Base-by-base conservation (phyloP, 2,113 vertebrate species). In the Eudyptes chrysolophus region DNA sequence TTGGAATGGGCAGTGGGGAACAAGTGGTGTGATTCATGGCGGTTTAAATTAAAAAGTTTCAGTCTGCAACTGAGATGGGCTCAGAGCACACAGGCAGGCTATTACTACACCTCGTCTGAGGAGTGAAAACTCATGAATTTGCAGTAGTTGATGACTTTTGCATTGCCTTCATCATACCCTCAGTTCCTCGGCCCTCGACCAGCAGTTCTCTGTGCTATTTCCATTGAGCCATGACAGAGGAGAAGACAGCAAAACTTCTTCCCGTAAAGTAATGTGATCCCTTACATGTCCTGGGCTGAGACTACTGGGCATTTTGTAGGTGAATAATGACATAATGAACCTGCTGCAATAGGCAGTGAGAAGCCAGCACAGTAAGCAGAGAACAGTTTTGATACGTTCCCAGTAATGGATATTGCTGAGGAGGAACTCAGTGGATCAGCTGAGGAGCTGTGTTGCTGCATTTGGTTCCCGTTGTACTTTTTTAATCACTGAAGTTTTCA, bases 401-500 rank as follows among this genome's bases (percentile, higher is more conserved):
- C 55, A 80, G 46, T 40, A 83, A 69, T 24, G 13, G 30, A 46
- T 88, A 70, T 66, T 66, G 14, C 68, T 0, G 0, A 57, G 49
- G 46, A 92, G 11, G 34, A 92, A 21, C 52, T 85, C 27, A 16
- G 26, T 27, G 62, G 36, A 75, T 80, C 62, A 84, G 36, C 52
- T 74, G 36, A 81, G 64, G 54, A 89, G 46, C 8, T 82, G n/a
- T 36, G 4, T 76, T 57, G 48, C 16, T 94, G n/a, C 54, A 30
- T 92, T 92, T 94, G 54, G 14, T 92, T 94, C 30, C 21, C 0
- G 1, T 5, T 64, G 22, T 48, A 60, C 58, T 74, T 93, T 94
- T 97, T 78, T 62, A 93, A 78, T 48, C 48, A 29, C 68, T 92
- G 84, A 93, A 90, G 30, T 92, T 86, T 96, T 92, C 55, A 80